Conservation (phyloP, 2,113 vertebrate species). For the Passer montanus region DNA sequence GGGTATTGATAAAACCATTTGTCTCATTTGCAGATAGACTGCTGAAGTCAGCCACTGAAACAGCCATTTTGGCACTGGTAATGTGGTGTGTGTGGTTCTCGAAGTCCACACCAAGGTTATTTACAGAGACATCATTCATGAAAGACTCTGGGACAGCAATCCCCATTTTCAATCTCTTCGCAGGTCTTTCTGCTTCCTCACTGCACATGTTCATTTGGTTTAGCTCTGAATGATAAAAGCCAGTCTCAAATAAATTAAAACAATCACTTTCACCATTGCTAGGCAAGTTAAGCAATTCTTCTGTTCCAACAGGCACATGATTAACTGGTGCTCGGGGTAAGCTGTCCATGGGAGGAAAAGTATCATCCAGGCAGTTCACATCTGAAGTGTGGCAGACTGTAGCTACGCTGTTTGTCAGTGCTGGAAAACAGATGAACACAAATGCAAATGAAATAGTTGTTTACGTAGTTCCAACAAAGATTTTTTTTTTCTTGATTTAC, state of each 20-base stretch:
- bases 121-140: constrained; percentile 92
- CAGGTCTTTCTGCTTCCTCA: constrained; percentile 91
- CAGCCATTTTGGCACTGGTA: constrained; percentile 95
- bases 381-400: constrained; percentile 87
- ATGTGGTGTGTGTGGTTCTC: constrained; percentile 90
- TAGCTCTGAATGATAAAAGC: constrained; percentile 93
- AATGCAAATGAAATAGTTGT: not conserved
- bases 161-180: constrained; percentile 94
- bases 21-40: constrained; percentile 88
- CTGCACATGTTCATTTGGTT: constrained; percentile 84
- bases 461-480: not conserved
- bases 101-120: constrained; percentile 90
- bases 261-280: constrained; percentile 90
- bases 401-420: constrained; percentile 89
- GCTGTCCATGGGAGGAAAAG: constrained; percentile 86
- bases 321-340: constrained; percentile 86
- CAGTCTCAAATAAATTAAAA: constrained; percentile 95
- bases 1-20: constrained; percentile 88
- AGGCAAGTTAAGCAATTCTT: constrained; percentile 88
- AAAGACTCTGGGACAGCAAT: constrained; percentile 87
- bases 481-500: constrained; percentile 62
- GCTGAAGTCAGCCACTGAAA: constrained; percentile 95
- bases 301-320: constrained; percentile 85
- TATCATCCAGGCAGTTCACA: constrained; percentile 86
- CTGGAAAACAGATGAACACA: constrained; percentile 68